phyloP scores from a whole-genome alignment of 2,113 vertebrate species.

The Castor canadensis region DNA sequence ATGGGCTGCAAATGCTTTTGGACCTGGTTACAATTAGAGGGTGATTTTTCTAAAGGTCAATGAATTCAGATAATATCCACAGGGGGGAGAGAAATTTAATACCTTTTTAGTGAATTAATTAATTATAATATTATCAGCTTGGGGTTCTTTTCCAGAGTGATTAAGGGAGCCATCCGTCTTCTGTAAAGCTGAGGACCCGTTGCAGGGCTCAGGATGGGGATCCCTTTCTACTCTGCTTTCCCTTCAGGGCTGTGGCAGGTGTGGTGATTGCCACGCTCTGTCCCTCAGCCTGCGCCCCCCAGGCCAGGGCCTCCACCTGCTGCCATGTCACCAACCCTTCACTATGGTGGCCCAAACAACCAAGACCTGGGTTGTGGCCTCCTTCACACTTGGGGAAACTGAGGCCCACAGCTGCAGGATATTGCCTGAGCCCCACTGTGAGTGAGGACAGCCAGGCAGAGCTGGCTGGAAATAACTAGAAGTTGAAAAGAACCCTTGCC shows the following conservation, averaged over 20 bases:
- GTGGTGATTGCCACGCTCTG: neutral
- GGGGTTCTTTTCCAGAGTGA: conserved; percentile 98
- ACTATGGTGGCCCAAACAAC: neutral
- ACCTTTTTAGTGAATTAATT: conserved; percentile 99
- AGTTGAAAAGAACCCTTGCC: rapidly evolving
- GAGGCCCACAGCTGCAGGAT: neutral
- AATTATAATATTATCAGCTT: conserved; percentile 99
- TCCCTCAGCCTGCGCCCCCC: neutral
- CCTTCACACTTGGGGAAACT: neutral
- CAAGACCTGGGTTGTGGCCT: rapidly evolving
- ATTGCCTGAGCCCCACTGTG: neutral
- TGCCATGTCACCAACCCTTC: neutral
- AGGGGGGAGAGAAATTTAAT: conserved; percentile 98
- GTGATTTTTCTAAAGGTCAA: conserved; percentile 99
- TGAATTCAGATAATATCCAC: conserved; percentile 99
- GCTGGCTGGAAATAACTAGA: neutral
- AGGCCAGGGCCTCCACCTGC: neutral
- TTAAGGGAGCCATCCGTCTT: conserved; percentile 97
- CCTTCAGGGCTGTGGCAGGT: neutral
- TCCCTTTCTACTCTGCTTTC: neutral
- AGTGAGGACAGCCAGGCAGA: neutral
- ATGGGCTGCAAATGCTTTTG: conserved; percentile 93
- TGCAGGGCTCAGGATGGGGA: neutral
- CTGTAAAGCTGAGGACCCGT: conserved; percentile 63
- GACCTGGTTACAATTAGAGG: conserved; percentile 98